Evolutionary conservation across 2,888 invertebrate species (phyloP).

Genomic region (Machimus rusticus): DNA sequence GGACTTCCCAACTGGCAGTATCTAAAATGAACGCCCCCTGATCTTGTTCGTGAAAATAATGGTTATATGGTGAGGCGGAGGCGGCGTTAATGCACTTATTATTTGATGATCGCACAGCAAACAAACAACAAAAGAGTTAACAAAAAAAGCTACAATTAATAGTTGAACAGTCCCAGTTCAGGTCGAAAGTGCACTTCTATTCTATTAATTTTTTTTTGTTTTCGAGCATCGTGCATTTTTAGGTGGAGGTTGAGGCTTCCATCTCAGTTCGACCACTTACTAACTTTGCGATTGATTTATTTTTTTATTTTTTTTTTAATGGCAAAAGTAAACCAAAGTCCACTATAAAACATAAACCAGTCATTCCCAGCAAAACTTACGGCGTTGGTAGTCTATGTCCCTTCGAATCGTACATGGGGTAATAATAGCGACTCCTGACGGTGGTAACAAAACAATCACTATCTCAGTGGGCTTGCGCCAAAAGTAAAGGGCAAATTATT

Average conservation of each 20-base stretch:
- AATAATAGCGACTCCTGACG: conserved; percentile 60
- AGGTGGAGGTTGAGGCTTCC: not conserved
- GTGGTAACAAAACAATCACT: conserved; percentile 44
- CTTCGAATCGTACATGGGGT: conserved; percentile 63
- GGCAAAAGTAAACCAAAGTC: not conserved
- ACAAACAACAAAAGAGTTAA: conserved; percentile 27
- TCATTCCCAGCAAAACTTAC: conserved; percentile 57
- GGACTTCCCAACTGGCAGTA: not conserved
- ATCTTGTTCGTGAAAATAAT: not conserved
- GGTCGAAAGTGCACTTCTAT: not conserved
- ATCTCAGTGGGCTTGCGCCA: not conserved
- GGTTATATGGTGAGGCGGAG: not conserved
- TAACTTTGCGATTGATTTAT: not conserved
- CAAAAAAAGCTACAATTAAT: not conserved
- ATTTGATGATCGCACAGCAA: conserved; percentile 24
- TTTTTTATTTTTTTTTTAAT: not conserved
- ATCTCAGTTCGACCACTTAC: not conserved
- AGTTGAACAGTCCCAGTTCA: not conserved
- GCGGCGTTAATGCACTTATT: conserved; percentile 22
- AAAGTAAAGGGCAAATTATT: not conserved
- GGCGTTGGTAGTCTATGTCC: conserved; percentile 59
- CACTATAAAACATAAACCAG: conserved; percentile 19
- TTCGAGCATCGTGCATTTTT: conserved; percentile 19
- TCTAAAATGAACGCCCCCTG: not conserved
- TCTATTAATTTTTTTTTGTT: not conserved